Conservation (phyloP, 2,888 invertebrate species). For the Pandemis corylana region DNA sequence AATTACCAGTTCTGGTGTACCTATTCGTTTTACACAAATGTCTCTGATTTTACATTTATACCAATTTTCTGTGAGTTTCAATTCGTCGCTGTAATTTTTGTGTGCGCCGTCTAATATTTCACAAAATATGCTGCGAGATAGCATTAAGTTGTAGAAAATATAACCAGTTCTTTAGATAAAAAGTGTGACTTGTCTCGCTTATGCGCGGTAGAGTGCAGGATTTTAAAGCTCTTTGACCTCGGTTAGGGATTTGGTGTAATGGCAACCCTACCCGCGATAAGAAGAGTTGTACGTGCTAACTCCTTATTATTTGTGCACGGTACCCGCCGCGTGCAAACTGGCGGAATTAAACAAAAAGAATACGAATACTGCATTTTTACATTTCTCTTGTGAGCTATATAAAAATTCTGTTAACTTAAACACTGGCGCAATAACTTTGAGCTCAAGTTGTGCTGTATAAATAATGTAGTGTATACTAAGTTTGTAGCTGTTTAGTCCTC, state of each 20-base stretch:
- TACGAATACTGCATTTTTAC: slow-evolving; percentile 61
- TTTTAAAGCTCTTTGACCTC: slow-evolving; percentile 42
- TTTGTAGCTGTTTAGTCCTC: neutral
- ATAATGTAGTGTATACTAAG: neutral
- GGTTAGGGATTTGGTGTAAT: slow-evolving; percentile 41
- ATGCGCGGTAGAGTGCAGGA: slow-evolving; percentile 36
- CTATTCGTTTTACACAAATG: too few relatives aligned
- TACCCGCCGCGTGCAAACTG: slow-evolving; percentile 57
- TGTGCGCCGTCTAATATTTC: neutral
- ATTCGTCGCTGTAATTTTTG: neutral
- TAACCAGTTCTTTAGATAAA: slow-evolving; percentile 37
- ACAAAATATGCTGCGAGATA: slow-evolving; percentile 1
- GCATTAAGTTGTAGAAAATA: slow-evolving; percentile 30
- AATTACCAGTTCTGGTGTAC: too few relatives aligned
- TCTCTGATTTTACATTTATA: neutral
- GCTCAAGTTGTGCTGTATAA: slow-evolving; percentile 15
- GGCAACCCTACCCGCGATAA: slow-evolving; percentile 55
- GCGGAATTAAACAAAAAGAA: slow-evolving; percentile 56
- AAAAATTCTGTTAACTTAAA: slow-evolving; percentile 44
- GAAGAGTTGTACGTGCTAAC: slow-evolving; percentile 67
- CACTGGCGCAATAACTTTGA: slow-evolving; percentile 23
- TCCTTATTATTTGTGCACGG: slow-evolving; percentile 57
- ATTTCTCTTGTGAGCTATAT: slow-evolving; percentile 60
- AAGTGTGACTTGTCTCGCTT: slow-evolving; percentile 38
- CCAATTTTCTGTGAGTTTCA: neutral